Base-by-base conservation (phyloP, 1,140 invertebrate species). In the Neuroterus valhalla region DNA sequence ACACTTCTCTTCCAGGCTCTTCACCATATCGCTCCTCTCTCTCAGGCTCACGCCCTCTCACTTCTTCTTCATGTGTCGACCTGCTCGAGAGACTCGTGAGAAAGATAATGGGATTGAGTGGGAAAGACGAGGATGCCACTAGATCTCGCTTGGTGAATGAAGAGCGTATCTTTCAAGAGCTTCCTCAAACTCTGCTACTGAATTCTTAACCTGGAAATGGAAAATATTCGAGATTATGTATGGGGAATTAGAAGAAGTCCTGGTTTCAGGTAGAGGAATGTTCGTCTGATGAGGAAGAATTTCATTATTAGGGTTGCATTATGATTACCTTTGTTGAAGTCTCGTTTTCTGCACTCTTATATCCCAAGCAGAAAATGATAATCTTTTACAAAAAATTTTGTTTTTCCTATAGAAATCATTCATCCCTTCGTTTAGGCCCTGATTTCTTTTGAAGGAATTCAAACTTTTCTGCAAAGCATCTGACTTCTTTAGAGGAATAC, bases 1-100 rank as follows among this genome's bases (percentile, higher is more conserved):
- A 85, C 85, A 84, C 74, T 77, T 78, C 82, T 79, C 82, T 82
- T 76, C 75, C 78, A 70, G 67, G 79, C 79, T 87, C 80, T 82
- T 79, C 81, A 80, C 79, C 77, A 79, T 81, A 80, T 74, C 76
- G 2, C 67, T 55, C 23, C 52, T 85, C 82, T 78, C 78, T 76
- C 83, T 78, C 77, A 72, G 71, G 75, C 71, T 74, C 78, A 21
- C 43, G 21, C 74, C 69, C 43, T 79, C 70, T 80, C 68, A 52
- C 71, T 77, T 66, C 12, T 31, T 50, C 43, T 62, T 62, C 76
- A 17, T 23, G n/a, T 75, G 68, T 72, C 42, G 66, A 50, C 44
- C 23, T 26, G 21, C 48, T 19, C 68, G 26, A 66, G 68, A 71
- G 55, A 78, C 38, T 21, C 26, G 43, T 23, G 38, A 45, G 19